Base-by-base conservation (phyloP, 92 coral and sea anemone genomes). In the Heliopora coerulea region DNA sequence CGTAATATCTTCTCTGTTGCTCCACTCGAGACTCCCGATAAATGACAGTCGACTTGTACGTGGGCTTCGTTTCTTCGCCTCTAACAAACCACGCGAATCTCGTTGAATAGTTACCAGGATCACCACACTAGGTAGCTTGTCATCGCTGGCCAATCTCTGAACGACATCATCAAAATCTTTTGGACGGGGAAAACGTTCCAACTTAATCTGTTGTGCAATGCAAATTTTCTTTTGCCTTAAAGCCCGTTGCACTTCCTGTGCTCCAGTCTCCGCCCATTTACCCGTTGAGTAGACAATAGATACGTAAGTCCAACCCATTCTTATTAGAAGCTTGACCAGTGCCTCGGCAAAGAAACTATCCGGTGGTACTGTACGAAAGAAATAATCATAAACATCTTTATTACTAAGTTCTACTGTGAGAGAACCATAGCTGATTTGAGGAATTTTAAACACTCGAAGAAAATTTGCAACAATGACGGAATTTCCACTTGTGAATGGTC, bases 11-110 rank as follows among this genome's bases (percentile, higher is more conserved):
- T 79, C 69, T 79, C 96, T 66, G 32, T 86, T 86, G 59, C 96
- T 93, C 98, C 98, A 93, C 31, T 88, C 89, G 75, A 90, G 88
- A 62, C 98, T 90, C 3, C 93, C 98, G n/a, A 93, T 84, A 85
- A 89, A 87, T 3, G 78, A 78, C 73, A 93, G 83, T 49, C 86
- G 69, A 23, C 49, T 50, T 9, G 46, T 49, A 11, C 30, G 60
- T 54, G 25, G 6, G 8, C 14, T 54, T 54, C 60, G 6, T 50
- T 50, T 50, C 58, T 50, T 50, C 6, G 58, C 58, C 6, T 17
- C 8, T n/a, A 50, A 50, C 58, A 50, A 17, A 3, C 58, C 6
- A 17, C 58, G 58, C 17, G 58, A 50, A 23, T 50, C 58, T 7
- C 58, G 58, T 3, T 50, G 58, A 23, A 50, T 50, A 50, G 58